phyloP scores from a whole-genome alignment of 1,140 invertebrate genomes.

The Mylabris phalerata region DNA sequence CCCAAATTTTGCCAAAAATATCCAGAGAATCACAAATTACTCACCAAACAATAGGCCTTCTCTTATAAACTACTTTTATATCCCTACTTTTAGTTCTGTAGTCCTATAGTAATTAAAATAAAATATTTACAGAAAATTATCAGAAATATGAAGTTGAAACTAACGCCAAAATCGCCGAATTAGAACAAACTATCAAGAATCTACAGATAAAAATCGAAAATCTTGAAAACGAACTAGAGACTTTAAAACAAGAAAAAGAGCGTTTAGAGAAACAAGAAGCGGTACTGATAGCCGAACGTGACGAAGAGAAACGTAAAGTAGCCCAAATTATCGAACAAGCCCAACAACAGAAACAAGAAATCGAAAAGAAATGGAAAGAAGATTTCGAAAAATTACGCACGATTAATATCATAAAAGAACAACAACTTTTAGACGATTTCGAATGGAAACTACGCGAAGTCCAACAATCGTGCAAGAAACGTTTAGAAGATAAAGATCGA shows the following conservation, averaged over 20 bases:
- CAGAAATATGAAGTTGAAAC: slow-evolving; percentile 32
- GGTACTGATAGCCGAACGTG: slow-evolving; percentile 39
- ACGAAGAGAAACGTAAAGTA: slow-evolving; percentile 46
- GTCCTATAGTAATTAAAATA: neutral
- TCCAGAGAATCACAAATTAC: no score
- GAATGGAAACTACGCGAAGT: slow-evolving; percentile 64
- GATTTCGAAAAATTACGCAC: slow-evolving; percentile 56
- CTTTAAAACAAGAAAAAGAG: slow-evolving; percentile 43
- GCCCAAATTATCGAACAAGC: slow-evolving; percentile 54
- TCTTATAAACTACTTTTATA: no score
- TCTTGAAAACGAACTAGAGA: slow-evolving; percentile 45
- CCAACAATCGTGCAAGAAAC: slow-evolving; percentile 54
- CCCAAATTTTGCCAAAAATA: no score
- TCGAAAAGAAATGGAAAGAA: slow-evolving; percentile 53
- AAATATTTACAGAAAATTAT: slow-evolving; percentile 19
- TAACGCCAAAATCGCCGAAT: slow-evolving; percentile 39
- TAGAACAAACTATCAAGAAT: slow-evolving; percentile 46
- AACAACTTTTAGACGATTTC: slow-evolving; percentile 58
- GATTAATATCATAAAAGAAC: slow-evolving; percentile 51
- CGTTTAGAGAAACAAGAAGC: slow-evolving; percentile 40
- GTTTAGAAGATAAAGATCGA: slow-evolving; percentile 49
- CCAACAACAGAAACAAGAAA: slow-evolving; percentile 49
- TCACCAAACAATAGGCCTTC: no score
- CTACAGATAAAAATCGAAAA: slow-evolving; percentile 46
- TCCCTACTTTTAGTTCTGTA: no score